These are phyloP conservation scores for Catamblyrhynchus diadema DNA, from an alignment of 2,797 vertebrate species.

Conservation along the genomic window DNA sequence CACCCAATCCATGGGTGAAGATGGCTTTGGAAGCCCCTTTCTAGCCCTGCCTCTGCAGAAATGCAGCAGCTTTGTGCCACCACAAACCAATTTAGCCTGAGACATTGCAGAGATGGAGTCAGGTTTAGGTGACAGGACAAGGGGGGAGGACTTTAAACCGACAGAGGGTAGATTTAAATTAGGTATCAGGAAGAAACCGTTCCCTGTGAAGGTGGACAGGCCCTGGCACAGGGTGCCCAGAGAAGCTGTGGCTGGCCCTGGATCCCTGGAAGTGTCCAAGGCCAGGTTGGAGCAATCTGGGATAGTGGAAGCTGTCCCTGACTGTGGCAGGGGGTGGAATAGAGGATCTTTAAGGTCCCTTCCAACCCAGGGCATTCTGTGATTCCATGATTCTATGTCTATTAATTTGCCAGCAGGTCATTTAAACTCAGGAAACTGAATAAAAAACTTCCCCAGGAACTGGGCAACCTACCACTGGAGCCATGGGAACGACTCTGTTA, in stretches of 20 bases:
- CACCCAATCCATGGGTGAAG: neutral
- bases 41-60: neutral
- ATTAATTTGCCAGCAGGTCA: neutral
- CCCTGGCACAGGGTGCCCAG: neutral
- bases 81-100: neutral
- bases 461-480: neutral
- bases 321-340: neutral
- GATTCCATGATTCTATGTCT: neutral
- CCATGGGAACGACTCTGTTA: neutral
- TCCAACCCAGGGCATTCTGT: neutral
- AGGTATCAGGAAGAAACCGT: neutral
- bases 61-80: neutral
- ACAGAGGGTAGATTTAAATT: neutral
- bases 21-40: neutral
- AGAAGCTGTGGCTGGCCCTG: neutral
- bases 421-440: neutral
- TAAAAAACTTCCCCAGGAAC: neutral
- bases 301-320: neutral
- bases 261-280: neutral
- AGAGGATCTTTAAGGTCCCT: neutral
- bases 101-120: neutral
- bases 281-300: accelerated
- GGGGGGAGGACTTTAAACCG: neutral
- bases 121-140: neutral
- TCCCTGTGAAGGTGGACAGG: neutral